These are phyloP conservation scores for Desmodus rotundus DNA, from an alignment of 2,113 vertebrate species.

Conservation along the genomic window DNA sequence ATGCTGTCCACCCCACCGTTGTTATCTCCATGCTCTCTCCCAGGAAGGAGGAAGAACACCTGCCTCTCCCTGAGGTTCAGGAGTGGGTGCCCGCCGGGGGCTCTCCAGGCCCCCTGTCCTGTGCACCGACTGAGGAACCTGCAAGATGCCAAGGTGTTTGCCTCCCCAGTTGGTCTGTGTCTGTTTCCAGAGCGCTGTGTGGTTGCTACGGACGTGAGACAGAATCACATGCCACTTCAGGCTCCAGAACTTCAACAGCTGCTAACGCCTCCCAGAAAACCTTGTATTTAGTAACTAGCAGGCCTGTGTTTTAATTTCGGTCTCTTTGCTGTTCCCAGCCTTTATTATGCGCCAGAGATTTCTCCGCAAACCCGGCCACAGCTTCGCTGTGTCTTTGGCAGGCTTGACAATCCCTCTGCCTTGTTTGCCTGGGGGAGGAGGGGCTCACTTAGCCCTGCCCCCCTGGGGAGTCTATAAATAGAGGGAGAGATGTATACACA, in stretches of 20 bases:
- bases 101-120: background rate
- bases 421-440: background rate
- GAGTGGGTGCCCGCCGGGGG: background rate
- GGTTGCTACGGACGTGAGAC: background rate
- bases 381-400: background rate
- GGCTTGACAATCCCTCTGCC: background rate
- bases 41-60: background rate
- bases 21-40: background rate
- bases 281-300: constrained; percentile 25
- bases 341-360: constrained; percentile 21
- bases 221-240: background rate
- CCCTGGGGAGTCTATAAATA: constrained; percentile 47
- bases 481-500: background rate
- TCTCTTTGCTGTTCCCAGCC: constrained; percentile 42
- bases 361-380: constrained; percentile 44
- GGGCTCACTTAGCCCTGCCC: background rate
- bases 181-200: background rate
- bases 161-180: background rate
- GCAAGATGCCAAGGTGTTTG: fast-evolving
- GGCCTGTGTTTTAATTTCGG: constrained; percentile 34
- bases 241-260: constrained; percentile 46
- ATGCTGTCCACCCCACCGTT: fast-evolving
- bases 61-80: background rate
- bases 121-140: background rate
- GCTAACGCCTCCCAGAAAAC: background rate